Base-by-base conservation (phyloP, 2,888 invertebrate species). In the Tetragnatha montana region DNA sequence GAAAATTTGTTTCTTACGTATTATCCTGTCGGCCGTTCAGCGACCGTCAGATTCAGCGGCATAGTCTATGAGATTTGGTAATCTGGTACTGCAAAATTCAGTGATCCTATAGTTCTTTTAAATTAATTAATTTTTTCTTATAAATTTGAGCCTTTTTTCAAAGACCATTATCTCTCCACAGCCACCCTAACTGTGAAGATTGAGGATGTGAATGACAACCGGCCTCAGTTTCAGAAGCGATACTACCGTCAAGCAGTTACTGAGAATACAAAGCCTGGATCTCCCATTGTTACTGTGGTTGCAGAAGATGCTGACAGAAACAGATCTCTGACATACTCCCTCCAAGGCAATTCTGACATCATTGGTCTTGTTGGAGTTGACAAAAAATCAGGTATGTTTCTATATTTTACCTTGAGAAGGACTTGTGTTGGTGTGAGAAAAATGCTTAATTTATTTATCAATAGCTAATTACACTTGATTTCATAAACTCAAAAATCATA, bases 231-330 rank as follows among this genome's bases (percentile, higher is more conserved):
- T 93, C 95, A 96, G 50, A 95, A 96, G 92, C 95, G 96, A 0
- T 96, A 96, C 92, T 98, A 98, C 92, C 95, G 95, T 90, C 95
- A 96, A 86, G 95, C 96, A 0, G 96, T 98, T 0, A 95, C 97
- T 0, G 98, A 98, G 93, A 98, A 98, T 93, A 96, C 97, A 81
- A 97, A 97, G 93, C 96, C 96, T 92, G 98, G 97, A 0, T 95
- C 96, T 0, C 95, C 96, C 78, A 96, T 98, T 10, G 96, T 96
- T 0, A 96, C 95, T 83, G 95, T 98, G 0, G 94, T 96, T 17
- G 98, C 98, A 0, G 96, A 96, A 92, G 98, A 98, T 93, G 95
- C 96, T 0, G 98, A 98, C 93, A 96, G 96, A 93, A 98, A 98
- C 94, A 95, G 96, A 89, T 96, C 96, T 0, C 96, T 98, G 91